These are phyloP conservation scores for Mycetomoellerius zeteki DNA, from an alignment of 1,140 invertebrate genomes.

Conservation along the genomic window DNA sequence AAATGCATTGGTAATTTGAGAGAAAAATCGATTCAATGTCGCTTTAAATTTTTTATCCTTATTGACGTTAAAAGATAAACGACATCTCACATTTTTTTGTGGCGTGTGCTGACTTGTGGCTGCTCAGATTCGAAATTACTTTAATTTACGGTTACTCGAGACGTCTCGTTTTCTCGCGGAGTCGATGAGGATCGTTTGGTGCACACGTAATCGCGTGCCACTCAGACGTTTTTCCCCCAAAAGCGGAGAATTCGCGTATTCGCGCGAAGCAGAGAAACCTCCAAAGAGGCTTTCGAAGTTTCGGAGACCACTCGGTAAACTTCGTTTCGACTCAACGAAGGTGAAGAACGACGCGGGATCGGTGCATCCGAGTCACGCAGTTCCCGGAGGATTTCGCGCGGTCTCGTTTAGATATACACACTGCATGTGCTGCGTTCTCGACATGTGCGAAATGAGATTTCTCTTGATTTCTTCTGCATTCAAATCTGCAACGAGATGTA, in stretches of 20 bases:
- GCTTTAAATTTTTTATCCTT: not conserved
- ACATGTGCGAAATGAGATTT: conserved; percentile 53
- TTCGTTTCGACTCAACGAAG: conserved; percentile 38
- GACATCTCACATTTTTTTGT: not conserved
- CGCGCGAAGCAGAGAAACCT: conserved; percentile 8
- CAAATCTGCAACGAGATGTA: conserved; percentile 17
- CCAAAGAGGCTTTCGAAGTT: conserved; percentile 51
- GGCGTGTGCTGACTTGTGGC: not conserved
- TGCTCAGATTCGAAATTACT: conserved; percentile 47
- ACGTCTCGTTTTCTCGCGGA: conserved; percentile 8
- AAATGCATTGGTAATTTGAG: not conserved
- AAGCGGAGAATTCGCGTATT: conserved; percentile 38
- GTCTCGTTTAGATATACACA: conserved; percentile 52
- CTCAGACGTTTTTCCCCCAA: conserved; percentile 24
- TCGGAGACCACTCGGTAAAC: conserved; percentile 57
- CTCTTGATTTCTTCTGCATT: conserved; percentile 40
- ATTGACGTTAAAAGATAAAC: not conserved
- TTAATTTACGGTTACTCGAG: conserved; percentile 8
- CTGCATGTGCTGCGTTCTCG: conserved; percentile 30
- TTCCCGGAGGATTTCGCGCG: conserved; percentile 51
- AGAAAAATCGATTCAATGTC: not conserved
- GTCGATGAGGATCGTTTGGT: conserved; percentile 31
- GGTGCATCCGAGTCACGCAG: conserved; percentile 60
- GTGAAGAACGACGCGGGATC: conserved; percentile 52
- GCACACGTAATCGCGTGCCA: conserved; percentile 53